Base-by-base conservation (phyloP, 2,113 vertebrate genomes). In the Gopherus evgoodei region DNA sequence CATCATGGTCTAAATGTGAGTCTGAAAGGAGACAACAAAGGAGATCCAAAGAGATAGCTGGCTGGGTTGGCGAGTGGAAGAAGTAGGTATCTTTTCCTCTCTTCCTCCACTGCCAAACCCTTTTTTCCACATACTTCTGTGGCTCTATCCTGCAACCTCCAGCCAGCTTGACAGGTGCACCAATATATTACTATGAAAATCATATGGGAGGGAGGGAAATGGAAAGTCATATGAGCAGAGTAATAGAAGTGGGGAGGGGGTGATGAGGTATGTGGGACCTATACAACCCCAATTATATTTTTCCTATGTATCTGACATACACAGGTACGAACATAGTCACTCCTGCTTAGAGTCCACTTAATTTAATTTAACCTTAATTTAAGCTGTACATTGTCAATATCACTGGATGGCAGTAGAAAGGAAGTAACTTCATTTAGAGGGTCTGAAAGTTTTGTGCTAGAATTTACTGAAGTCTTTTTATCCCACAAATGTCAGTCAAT, bases 11-110 rank as follows among this genome's bases (percentile, higher is more conserved):
- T 35, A 5, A 1, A 76, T 2, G 31, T 49, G n/a, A 27, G 11
- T 35, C 13, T 53, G 29, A 6, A 88, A 53, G 53, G 56, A 2
- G 31, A 65, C 31, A 35, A 65, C 16, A 16, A 35, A 65, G 59
- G 59, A 31, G 31, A n/a, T 16, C 16, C 13, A 65, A 65, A 65
- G 14, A 16, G 31, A 65, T 65, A 53, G n/a, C 54, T 44, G 27
- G 44, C 9, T 19, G 13, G 17, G 27, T 35, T 83, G n/a, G 57
- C 8, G 8, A 42, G 35, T 53, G 25, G 27, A 53, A 44, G 47
- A 24, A 19, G 35, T 6, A 4, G 6, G 2, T 83, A 31, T 16
- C n/a, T 7, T 14, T 35, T 38, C 0, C 1, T 25, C 12, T n/a
- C 17, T 27, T 35, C 42, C 13, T 14, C n/a, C 19, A 27, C 11